Base-by-base conservation (phyloP, 2,797 vertebrate species). In the Chloroceryle amazona region DNA sequence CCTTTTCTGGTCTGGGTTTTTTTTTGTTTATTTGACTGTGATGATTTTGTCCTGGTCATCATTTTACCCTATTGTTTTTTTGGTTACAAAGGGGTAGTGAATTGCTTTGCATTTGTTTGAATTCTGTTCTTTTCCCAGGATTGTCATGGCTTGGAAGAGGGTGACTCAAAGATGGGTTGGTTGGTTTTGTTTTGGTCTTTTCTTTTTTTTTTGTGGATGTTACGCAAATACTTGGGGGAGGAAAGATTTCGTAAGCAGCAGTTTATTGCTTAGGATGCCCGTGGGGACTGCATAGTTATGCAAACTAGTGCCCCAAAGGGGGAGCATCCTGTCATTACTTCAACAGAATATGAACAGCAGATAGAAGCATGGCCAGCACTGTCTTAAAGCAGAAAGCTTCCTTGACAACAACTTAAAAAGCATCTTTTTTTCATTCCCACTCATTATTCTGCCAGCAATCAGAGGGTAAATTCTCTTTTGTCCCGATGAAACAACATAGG, bases 231-330 rank as follows among this genome's bases (percentile, higher is more conserved):
- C 39, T 84, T 46, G 5, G 14, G 51, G 46, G 78, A 93, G 73
- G 37, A 70, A 91, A 51, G 66, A 67, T 96, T 93, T 90, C 94
- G 91, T 88, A 96, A 96, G 90, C 66, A 86, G 76, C 66, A 84
- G 26, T 93, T 90, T 75, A 79, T 88, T 96, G 92, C 95, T 92
- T 79, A 31, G 80, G 60, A 61, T 94, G 91, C 90, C 93, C 71
- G 22, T 57, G 47, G 93, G 73, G 78, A 79, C 46, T 85, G 91
- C 66, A 41, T 93, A 78, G 81, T 94, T 93, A 95, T 94, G 93
- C 86, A 96, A 73, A 94, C 60, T 26, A 89, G 19, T 92, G 88
- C 88, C 94, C 85, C 67, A 63, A 25, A 89, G 91, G 91, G 42
- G 75, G 86, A 92, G 76, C 67, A 61, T 92, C 83, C 67, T 91